These are phyloP conservation scores for Mya arenaria DNA, from an alignment of 1,140 invertebrate species.

Conservation along the genomic window DNA sequence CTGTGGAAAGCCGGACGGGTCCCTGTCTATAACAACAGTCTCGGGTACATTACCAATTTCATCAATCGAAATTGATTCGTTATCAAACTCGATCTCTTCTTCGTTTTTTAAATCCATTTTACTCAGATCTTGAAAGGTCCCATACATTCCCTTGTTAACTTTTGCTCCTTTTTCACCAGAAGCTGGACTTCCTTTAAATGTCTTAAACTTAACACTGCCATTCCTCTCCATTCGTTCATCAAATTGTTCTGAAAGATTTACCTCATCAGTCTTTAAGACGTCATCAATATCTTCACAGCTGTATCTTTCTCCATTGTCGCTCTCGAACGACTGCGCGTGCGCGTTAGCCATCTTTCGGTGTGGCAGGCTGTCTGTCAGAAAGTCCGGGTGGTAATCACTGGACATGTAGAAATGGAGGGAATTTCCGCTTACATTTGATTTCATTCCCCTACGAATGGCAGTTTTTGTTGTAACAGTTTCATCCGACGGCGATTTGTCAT, in stretches of 20 bases:
- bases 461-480: background rate
- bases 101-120: slow-evolving; percentile 7
- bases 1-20: background rate
- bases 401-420: slow-evolving; percentile 62
- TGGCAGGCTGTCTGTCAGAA: slow-evolving; percentile 51
- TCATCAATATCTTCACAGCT: slow-evolving; percentile 59
- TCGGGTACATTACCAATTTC: background rate
- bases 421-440: background rate
- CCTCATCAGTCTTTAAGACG: slow-evolving; percentile 44
- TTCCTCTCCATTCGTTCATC: background rate
- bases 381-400: slow-evolving; percentile 61
- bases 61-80: slow-evolving; percentile 6
- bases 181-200: background rate
- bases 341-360: slow-evolving; percentile 1
- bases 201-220: background rate
- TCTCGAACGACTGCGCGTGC: slow-evolving; percentile 50
- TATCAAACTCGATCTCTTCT: slow-evolving; percentile 18
- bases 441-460: background rate
- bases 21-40: background rate
- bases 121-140: slow-evolving; percentile 46
- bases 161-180: background rate
- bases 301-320: slow-evolving; percentile 57
- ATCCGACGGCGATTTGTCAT: background rate
- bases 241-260: background rate
- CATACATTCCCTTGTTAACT: background rate